phyloP scores from a whole-genome alignment of 2,888 invertebrate species.

The Drosophila aldrichi region DNA sequence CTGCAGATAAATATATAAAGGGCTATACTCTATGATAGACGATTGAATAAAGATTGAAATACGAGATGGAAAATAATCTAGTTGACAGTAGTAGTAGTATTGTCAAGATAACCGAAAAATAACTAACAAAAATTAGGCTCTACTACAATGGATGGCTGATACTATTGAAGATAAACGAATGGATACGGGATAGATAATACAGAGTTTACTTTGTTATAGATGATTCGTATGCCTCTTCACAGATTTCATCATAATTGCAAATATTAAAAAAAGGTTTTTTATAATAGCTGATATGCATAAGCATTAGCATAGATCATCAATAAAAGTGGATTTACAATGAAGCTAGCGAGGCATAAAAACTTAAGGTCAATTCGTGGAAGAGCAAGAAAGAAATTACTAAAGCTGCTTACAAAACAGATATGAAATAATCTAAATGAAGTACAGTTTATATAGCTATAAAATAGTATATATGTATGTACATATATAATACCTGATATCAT shows the following conservation, averaged over 20 bases:
- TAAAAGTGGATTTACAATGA: slow-evolving; percentile 3
- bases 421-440: slow-evolving; percentile 22
- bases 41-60: not conserved
- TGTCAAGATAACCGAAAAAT: no score
- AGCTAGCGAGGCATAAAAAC: slow-evolving; percentile 23
- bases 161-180: no score
- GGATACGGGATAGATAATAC: not conserved
- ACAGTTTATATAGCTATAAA: slow-evolving; percentile 6
- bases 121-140: no score
- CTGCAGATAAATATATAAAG: not conserved
- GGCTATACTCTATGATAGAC: not conserved
- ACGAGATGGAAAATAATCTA: not conserved
- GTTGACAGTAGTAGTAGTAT: no score
- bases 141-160: not conserved
- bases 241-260: slow-evolving; percentile 2
- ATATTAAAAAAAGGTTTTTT: not conserved
- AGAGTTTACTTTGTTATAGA: not conserved
- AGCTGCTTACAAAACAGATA: slow-evolving; percentile 6
- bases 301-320: slow-evolving; percentile 21
- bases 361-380: slow-evolving; percentile 15
- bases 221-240: not conserved
- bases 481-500: not conserved
- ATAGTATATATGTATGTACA: not conserved
- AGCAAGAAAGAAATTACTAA: not conserved
- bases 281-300: not conserved